Conservation (phyloP, 92 coral and sea anemone genomes). For the Bergia sp. region DNA sequence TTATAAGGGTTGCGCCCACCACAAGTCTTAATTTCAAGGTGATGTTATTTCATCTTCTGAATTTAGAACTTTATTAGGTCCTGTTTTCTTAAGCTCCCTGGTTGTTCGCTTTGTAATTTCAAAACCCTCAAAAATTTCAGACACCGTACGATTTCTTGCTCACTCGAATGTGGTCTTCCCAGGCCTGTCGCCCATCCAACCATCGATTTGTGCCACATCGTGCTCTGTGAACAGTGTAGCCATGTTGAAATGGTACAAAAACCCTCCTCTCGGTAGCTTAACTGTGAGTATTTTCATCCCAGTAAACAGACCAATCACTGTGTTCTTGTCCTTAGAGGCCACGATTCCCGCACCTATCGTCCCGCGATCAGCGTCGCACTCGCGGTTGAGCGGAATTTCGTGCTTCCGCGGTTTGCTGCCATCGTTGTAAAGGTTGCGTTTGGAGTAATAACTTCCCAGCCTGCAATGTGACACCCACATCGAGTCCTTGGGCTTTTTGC, state of each 20-base stretch:
- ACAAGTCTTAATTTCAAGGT: too few relatives aligned
- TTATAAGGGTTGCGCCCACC: too few relatives aligned
- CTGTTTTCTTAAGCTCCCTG: too few relatives aligned
- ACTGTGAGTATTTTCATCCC: background rate
- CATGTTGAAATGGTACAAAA: background rate
- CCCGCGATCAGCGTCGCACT: background rate
- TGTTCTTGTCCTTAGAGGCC: background rate
- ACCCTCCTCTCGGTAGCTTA: background rate
- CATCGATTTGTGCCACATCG: background rate
- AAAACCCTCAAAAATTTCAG: background rate
- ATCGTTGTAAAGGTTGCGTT: background rate
- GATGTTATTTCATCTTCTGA: too few relatives aligned
- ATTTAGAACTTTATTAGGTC: too few relatives aligned
- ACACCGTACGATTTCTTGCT: background rate
- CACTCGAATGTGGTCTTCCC: background rate
- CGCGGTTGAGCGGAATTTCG: constrained; percentile 16
- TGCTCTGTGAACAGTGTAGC: constrained; percentile 5
- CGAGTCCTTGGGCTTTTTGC: background rate
- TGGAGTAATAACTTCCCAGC: background rate
- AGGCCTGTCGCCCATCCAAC: background rate
- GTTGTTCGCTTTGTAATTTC: background rate
- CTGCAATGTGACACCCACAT: background rate
- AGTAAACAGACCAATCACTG: constrained; percentile 1
- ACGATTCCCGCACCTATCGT: constrained; percentile 8
- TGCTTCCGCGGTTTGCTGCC: constrained; percentile 14